Conservation (phyloP, 2,797 vertebrate genomes). For the Lepilemur ruficaudatus region DNA sequence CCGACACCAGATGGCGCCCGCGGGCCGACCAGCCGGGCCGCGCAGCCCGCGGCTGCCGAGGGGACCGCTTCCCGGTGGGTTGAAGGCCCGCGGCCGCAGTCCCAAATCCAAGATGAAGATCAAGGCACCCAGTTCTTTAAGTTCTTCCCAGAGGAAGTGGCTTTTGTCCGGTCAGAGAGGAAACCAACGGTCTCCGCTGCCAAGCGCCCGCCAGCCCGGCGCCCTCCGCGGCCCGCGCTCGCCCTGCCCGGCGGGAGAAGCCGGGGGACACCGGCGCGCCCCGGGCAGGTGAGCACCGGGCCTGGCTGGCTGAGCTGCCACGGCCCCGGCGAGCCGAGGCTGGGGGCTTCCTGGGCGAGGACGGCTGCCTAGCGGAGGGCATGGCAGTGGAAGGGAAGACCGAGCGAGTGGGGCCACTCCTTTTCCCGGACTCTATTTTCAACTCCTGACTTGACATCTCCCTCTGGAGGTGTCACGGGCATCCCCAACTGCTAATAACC, state of each 20-base stretch:
- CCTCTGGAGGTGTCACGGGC: neutral
- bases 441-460: neutral
- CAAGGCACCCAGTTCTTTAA: neutral
- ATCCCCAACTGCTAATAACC: neutral
- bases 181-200: neutral
- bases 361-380: neutral
- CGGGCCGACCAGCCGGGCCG: neutral
- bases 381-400: neutral
- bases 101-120: neutral
- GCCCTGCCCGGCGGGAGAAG: neutral
- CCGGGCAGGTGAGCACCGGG: neutral
- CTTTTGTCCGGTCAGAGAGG: neutral
- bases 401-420: no score
- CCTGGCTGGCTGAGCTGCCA: accelerated
- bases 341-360: neutral
- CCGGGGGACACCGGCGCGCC: neutral
- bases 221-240: neutral
- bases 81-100: neutral
- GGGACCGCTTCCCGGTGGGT: neutral
- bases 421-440: neutral
- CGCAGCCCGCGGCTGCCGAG: accelerated
- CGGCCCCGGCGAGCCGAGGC: no score
- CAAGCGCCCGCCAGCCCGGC: neutral
- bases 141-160: neutral
- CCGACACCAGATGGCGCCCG: conserved; percentile 52